These are phyloP conservation scores for Drosophila greeni DNA, from an alignment of 2,888 invertebrate genomes.

Conservation along the genomic window DNA sequence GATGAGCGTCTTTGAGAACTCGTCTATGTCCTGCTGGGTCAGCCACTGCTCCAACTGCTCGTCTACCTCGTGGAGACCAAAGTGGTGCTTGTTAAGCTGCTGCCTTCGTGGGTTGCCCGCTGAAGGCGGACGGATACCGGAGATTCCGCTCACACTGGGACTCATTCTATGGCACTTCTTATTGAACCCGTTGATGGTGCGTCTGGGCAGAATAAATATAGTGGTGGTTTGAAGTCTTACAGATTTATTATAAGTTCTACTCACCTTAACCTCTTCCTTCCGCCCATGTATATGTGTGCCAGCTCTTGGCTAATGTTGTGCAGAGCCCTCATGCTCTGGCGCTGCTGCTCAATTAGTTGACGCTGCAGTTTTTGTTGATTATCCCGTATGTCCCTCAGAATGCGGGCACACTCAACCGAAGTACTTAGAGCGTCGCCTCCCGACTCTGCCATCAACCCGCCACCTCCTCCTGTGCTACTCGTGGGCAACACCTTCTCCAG, in stretches of 20 bases:
- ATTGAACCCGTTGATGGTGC: slow-evolving; percentile 56
- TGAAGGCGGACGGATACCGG: slow-evolving; percentile 28
- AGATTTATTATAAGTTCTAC: neutral
- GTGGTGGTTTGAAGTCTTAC: too few relatives aligned
- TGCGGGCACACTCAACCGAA: slow-evolving; percentile 66
- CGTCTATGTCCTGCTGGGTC: slow-evolving; percentile 84
- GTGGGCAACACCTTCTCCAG: slow-evolving; percentile 40
- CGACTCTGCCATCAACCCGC: slow-evolving; percentile 12
- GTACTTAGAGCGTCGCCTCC: slow-evolving; percentile 45
- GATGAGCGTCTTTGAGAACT: slow-evolving; percentile 84
- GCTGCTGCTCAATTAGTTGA: slow-evolving; percentile 69
- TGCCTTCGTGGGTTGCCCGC: slow-evolving; percentile 54
- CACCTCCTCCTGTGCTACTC: slow-evolving; percentile 24
- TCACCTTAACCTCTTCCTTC: slow-evolving; percentile 65
- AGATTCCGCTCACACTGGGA: slow-evolving; percentile 43
- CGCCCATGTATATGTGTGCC: slow-evolving; percentile 73
- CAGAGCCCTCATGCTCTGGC: slow-evolving; percentile 67
- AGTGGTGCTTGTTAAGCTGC: slow-evolving; percentile 64
- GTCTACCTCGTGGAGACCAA: slow-evolving; percentile 79
- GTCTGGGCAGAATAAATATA: slow-evolving; percentile 40
- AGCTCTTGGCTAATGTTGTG: slow-evolving; percentile 74
- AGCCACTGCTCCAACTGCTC: slow-evolving; percentile 86
- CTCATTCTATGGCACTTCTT: slow-evolving; percentile 66
- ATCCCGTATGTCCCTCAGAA: slow-evolving; percentile 72
- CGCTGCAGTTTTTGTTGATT: slow-evolving; percentile 68